phyloP scores from a whole-genome alignment of 2,797 vertebrate species.

The Phrynocephalus guinanensis region DNA sequence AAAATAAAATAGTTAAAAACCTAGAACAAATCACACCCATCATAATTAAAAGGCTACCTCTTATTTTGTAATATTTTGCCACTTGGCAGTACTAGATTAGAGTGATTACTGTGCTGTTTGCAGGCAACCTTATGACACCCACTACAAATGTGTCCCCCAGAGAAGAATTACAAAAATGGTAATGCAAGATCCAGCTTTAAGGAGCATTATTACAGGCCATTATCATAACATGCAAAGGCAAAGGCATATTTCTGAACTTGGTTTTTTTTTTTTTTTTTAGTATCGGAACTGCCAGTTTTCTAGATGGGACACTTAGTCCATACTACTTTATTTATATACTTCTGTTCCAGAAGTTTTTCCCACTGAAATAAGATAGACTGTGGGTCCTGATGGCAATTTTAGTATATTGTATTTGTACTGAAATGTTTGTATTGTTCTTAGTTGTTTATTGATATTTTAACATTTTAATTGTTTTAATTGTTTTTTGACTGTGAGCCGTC shows the following conservation, averaged over 20 bases:
- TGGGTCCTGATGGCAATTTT: too few relatives aligned
- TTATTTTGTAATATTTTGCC: neutral
- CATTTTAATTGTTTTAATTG: too few relatives aligned
- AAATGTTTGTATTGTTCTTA: too few relatives aligned
- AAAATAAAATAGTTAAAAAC: neutral
- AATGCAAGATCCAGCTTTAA: neutral
- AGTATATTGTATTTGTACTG: too few relatives aligned
- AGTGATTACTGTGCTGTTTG: neutral
- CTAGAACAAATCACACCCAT: slow-evolving; percentile 5
- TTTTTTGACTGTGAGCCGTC: too few relatives aligned
- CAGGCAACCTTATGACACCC: neutral
- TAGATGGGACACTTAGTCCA: neutral
- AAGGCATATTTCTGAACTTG: neutral
- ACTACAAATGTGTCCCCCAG: neutral
- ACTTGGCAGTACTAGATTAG: neutral
- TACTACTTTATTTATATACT: neutral
- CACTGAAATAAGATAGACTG: too few relatives aligned
- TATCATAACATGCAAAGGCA: neutral
- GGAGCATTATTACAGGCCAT: neutral
- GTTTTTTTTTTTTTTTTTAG: neutral
- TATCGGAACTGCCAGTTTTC: neutral
- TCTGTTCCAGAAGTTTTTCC: too few relatives aligned
- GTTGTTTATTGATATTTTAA: too few relatives aligned
- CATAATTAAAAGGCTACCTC: neutral
- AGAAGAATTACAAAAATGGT: slow-evolving; percentile 10